Conservation (phyloP, 2,888 invertebrate genomes). For the Macaria notata region DNA sequence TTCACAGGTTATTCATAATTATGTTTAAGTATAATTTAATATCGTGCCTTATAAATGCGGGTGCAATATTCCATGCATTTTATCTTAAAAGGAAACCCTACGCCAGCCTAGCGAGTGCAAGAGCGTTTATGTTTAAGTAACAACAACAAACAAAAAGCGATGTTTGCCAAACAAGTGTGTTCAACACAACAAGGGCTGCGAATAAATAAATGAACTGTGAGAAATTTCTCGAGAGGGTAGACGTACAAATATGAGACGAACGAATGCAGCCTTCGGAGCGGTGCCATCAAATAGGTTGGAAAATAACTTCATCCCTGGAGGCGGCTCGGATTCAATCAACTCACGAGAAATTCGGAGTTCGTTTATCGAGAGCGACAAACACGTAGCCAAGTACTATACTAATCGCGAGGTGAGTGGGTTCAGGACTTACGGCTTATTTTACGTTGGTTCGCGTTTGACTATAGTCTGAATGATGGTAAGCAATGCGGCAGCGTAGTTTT, state of each 20-base stretch:
- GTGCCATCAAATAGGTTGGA: constrained; percentile 75
- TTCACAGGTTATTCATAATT: too few species aligned
- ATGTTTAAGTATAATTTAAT: too few species aligned
- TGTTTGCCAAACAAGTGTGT: constrained; percentile 52
- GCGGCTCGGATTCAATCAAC: constrained; percentile 77
- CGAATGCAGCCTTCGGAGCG: constrained; percentile 52
- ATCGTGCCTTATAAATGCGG: too few species aligned
- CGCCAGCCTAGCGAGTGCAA: too few species aligned
- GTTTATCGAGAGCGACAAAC: constrained; percentile 63
- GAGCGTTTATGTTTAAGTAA: too few species aligned
- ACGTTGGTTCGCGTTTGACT: constrained; percentile 6
- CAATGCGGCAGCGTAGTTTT: too few species aligned
- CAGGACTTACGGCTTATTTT: constrained; percentile 38
- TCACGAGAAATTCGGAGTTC: constrained; percentile 73
- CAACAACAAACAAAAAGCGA: constrained; percentile 44
- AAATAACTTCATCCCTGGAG: constrained; percentile 76
- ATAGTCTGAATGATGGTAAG: too few species aligned
- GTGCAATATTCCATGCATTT: too few species aligned
- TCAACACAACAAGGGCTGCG: constrained; percentile 61
- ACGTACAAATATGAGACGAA: constrained; percentile 59
- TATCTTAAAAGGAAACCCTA: too few species aligned
- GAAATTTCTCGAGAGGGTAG: constrained; percentile 72
- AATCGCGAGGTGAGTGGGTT: constrained; percentile 51
- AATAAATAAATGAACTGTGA: constrained; percentile 77
- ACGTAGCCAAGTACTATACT: constrained; percentile 23